phyloP scores from a whole-genome alignment of 2,888 invertebrate genomes.

The Drosophila putrida region DNA sequence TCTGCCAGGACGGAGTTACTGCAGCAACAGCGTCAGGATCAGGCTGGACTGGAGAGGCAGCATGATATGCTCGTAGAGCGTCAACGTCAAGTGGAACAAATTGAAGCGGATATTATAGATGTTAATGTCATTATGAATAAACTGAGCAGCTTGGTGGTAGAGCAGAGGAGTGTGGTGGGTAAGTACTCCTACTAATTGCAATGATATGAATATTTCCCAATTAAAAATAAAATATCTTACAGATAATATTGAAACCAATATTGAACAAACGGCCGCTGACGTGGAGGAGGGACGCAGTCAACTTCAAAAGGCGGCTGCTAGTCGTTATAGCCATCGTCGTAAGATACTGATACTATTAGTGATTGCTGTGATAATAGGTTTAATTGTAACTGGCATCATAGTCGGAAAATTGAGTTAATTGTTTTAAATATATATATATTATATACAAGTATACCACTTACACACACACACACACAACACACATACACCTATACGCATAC shows the following conservation, averaged over 20 bases:
- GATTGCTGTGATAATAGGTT: slow-evolving; percentile 89
- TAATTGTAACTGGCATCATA: slow-evolving; percentile 90
- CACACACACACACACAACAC: slow-evolving; percentile 28
- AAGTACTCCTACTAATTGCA: slow-evolving; percentile 80
- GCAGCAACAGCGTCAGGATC: slow-evolving; percentile 80
- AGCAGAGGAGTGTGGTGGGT: slow-evolving; percentile 92
- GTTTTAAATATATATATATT: slow-evolving; percentile 50
- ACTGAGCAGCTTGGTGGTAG: slow-evolving; percentile 89
- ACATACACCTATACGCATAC: slow-evolving; percentile 22
- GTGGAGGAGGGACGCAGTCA: slow-evolving; percentile 93
- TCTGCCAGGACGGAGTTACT: slow-evolving; percentile 81
- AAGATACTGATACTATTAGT: slow-evolving; percentile 90
- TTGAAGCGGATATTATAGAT: slow-evolving; percentile 93
- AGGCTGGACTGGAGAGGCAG: slow-evolving; percentile 89
- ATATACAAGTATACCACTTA: slow-evolving; percentile 31
- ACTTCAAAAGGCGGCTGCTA: slow-evolving; percentile 92
- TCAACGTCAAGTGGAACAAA: slow-evolving; percentile 91
- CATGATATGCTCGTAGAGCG: slow-evolving; percentile 92
- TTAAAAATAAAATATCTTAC: slow-evolving; percentile 29
- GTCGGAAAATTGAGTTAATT: slow-evolving; percentile 87
- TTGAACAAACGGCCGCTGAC: slow-evolving; percentile 90
- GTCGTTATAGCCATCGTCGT: slow-evolving; percentile 91
- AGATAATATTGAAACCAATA: slow-evolving; percentile 94
- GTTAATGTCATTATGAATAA: slow-evolving; percentile 94
- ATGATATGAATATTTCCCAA: not conserved